Base-by-base conservation (phyloP, 2,113 vertebrate genomes). In the Gnathonemus echidnorhynchus region DNA sequence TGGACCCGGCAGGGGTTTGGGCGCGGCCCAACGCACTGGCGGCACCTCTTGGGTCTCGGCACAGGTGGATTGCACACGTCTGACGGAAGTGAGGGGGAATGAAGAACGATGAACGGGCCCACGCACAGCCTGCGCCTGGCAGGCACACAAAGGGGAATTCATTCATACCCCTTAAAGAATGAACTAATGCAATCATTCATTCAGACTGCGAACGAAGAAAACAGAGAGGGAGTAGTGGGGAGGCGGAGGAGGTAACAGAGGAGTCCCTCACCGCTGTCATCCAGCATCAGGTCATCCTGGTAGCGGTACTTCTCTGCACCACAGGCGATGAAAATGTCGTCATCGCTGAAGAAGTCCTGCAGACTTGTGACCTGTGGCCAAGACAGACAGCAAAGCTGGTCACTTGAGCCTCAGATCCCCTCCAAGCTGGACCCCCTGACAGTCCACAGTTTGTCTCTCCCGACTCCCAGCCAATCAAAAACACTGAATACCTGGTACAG, bases 271-370 rank as follows among this genome's bases (percentile, higher is more conserved):
- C 98, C 98, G 5, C 96, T 98, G 91, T 98, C 98, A 93, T 99
- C 98, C 95, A 99, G 94, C 92, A 98, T 98, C 92, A 99, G 96
- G 95, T 99, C 98, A n/a, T 99, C 98, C 92, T 99, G 98, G 92
- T 98, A 98, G 92, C 98, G 97, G 92, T 97, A 98, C 92, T 99
- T 99, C 93, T 99, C 98, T 17, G 98, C 97, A 90, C 98, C 98
- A 35, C 98, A 99, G 52, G 98, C 98, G 56, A 99, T 98, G 90
- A 99, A 99, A 88, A 98, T 96, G 91, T 99, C 98, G 86, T 99
- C 98, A 9, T 99, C 98, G 0, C 98, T 98, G 83, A 99, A 99
- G 95, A 99, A 99, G 96, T 99, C 98, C 11, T 98, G 98, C 62
- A 99, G 97, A 94, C 98, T 98, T 39, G 97, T 95, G 93, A 99